Evolutionary conservation across 2,113 vertebrate species (phyloP).

Genomic region (Nyctereutes procyonoides): DNA sequence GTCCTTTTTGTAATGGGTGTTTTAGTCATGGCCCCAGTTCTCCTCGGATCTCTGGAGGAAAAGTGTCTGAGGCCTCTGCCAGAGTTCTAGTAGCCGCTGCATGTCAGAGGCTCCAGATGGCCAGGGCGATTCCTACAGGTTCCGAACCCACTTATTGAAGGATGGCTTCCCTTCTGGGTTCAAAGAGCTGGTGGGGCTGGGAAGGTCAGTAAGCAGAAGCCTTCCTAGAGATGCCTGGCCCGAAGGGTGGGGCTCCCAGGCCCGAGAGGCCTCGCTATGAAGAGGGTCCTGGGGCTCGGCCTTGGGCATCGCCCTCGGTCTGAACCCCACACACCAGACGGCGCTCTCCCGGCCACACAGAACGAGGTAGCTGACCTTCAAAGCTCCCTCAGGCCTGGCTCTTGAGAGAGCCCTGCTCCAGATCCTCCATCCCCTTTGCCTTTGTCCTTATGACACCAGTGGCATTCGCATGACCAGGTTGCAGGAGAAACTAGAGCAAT

Average conservation of each 20-base stretch:
- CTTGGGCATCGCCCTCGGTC: fast-evolving
- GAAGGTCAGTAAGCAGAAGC: neutral
- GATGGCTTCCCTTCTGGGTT: neutral
- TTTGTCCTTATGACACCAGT: neutral
- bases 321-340: neutral
- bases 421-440: neutral
- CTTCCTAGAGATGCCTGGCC: neutral
- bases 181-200: no score
- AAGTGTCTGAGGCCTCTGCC: fast-evolving
- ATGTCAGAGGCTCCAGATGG: neutral
- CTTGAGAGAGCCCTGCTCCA: neutral
- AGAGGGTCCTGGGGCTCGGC: neutral
- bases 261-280: neutral
- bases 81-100: neutral
- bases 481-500: neutral
- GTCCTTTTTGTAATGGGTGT: neutral
- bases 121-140: fast-evolving
- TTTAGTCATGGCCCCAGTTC: neutral
- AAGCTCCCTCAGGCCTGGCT: neutral
- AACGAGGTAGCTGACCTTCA: neutral
- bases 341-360: neutral
- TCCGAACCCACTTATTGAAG: neutral
- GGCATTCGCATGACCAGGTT: no score
- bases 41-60: neutral
- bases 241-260: fast-evolving